Evolutionary conservation across 2,797 vertebrate species (phyloP).

Genomic region (Propithecus perrieri): DNA sequence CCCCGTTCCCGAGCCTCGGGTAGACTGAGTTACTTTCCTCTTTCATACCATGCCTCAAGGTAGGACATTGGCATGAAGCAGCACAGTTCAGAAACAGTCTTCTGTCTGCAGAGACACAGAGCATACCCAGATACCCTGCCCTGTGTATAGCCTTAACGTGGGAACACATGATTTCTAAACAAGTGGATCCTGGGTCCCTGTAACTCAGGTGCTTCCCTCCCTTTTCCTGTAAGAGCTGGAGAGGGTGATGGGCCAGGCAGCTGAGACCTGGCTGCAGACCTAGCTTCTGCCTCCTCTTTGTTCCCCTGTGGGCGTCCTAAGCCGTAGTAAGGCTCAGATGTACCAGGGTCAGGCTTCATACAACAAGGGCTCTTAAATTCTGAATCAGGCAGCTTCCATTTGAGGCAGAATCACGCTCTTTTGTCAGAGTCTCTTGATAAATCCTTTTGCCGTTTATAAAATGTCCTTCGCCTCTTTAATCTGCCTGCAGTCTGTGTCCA

Average conservation of each 20-base stretch:
- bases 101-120: not conserved
- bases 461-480: not conserved
- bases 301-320: not conserved
- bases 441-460: not conserved
- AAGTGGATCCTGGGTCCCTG: not conserved
- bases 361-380: not conserved
- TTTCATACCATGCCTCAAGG: not conserved
- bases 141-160: not conserved
- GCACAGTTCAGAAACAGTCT: not conserved
- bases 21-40: not conserved
- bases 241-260: not conserved
- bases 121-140: accelerated
- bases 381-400: not conserved
- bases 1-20: not conserved
- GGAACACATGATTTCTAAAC: not conserved
- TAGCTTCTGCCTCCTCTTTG: not conserved
- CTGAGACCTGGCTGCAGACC: not conserved
- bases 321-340: not conserved
- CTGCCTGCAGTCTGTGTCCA: constrained; percentile 58
- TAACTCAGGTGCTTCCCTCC: not conserved
- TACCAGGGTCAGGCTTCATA: not conserved
- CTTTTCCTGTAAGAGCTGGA: not conserved
- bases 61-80: not conserved
- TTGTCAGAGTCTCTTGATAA: not conserved
- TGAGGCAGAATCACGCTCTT: not conserved